phyloP scores from a whole-genome alignment of 1,140 invertebrate genomes.

The Archivesica marissinica region DNA sequence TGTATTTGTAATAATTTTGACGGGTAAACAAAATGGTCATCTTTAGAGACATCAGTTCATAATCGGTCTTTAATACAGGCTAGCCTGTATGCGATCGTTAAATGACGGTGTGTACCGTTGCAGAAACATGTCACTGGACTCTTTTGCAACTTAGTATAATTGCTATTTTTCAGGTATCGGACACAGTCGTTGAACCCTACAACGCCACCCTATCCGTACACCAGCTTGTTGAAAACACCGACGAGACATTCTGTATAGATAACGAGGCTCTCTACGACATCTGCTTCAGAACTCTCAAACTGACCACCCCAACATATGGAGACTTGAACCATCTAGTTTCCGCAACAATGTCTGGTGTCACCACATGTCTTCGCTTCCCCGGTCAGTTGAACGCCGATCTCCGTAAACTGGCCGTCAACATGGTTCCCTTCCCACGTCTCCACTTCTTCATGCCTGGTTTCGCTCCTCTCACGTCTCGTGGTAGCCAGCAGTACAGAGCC shows the following conservation, averaged over 20 bases:
- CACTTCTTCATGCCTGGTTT: conserved; percentile 93
- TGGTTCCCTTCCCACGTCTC: conserved; percentile 90
- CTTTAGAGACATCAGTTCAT: too few species aligned
- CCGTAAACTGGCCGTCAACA: conserved; percentile 92
- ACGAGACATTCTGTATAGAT: conserved; percentile 86
- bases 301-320: conserved; percentile 88
- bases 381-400: conserved; percentile 93
- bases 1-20: too few species aligned
- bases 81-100: too few species aligned
- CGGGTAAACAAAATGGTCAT: too few species aligned
- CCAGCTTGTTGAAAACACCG: conserved; percentile 91
- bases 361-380: conserved; percentile 92
- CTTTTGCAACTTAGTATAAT: too few species aligned
- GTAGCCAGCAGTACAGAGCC: conserved; percentile 84
- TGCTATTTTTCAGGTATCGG: conserved; percentile 84
- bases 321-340: conserved; percentile 87
- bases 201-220: conserved; percentile 89
- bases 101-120: too few species aligned
- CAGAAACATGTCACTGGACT: too few species aligned
- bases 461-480: conserved; percentile 88
- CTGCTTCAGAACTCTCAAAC: conserved; percentile 95
- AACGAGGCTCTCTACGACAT: conserved; percentile 96
- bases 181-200: conserved; percentile 86
- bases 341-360: conserved; percentile 90
- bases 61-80: too few species aligned